Conservation (phyloP, 2,113 vertebrate genomes). For the Vombatus ursinus region DNA sequence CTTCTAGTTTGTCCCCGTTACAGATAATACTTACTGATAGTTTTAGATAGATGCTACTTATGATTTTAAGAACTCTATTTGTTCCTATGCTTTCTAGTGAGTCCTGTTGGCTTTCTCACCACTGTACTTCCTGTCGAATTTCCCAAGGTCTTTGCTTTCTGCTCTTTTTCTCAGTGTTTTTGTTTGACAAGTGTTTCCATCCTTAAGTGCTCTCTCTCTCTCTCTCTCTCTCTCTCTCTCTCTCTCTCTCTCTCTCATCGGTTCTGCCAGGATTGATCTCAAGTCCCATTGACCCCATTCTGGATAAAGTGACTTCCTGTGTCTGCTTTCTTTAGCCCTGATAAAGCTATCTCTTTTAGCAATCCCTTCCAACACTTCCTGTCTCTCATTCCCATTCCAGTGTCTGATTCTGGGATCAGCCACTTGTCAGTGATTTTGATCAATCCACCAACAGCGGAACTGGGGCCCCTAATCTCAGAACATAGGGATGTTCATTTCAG, state of each 20-base stretch:
- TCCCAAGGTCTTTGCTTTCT: neutral
- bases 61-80: neutral
- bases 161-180: neutral
- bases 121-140: neutral
- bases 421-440: neutral
- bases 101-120: neutral
- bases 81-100: neutral
- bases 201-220: neutral
- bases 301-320: neutral
- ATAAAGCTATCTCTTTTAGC: neutral
- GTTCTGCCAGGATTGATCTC: neutral
- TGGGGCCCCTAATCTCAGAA: neutral
- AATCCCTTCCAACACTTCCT: neutral
- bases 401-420: neutral
- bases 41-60: neutral
- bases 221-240: too few species aligned
- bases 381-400: neutral
- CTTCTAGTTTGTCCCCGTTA: neutral
- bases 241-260: neutral
- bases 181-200: neutral
- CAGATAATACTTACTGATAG: neutral
- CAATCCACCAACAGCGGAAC: neutral
- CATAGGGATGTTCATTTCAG: neutral
- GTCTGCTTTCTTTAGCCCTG: neutral
- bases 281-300: neutral